A percentile compares a stretch with the other conserved stretches of the same genome.
Conservation (phyloP, 2,888 invertebrate species). For the Tridacna gigas region DNA sequence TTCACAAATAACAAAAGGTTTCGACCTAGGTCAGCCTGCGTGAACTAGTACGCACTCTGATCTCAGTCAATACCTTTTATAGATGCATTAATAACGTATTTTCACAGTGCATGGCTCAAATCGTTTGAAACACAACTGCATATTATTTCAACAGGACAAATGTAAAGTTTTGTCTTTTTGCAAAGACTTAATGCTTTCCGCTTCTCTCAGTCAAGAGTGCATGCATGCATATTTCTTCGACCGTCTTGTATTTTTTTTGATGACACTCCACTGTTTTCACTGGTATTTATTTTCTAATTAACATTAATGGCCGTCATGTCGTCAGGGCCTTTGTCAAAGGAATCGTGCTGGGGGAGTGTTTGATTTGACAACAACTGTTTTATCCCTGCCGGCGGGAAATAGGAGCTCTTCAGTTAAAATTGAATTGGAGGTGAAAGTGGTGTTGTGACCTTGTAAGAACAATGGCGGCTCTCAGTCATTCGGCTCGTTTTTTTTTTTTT, state of each 20-base stretch:
- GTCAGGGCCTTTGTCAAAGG: conserved; percentile 10
- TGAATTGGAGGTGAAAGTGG: conserved; percentile 13
- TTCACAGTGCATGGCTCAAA: too few relatives aligned
- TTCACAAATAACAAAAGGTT: too few relatives aligned
- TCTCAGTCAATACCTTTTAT: too few relatives aligned
- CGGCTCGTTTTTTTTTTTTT: too few relatives aligned
- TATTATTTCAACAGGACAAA: too few relatives aligned
- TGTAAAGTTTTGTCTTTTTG: too few relatives aligned
- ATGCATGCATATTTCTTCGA: conserved; percentile 10
- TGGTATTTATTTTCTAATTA: conserved; percentile 62
- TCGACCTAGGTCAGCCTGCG: too few relatives aligned
- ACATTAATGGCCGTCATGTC: conserved; percentile 36
- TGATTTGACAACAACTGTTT: conserved; percentile 30
- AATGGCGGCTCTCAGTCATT: neutral
- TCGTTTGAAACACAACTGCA: too few relatives aligned
- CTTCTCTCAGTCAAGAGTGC: too few relatives aligned
- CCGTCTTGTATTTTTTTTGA: conserved; percentile 25
- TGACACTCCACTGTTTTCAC: conserved; percentile 32
- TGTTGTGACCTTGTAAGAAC: conserved; percentile 25
- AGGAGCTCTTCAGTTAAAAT: conserved; percentile 32
- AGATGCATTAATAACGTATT: too few relatives aligned
- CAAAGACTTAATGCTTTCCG: too few relatives aligned
- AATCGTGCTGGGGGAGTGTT: conserved; percentile 18
- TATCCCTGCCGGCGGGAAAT: conserved; percentile 36
- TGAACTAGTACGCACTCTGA: too few relatives aligned